Evolutionary conservation across 2,888 invertebrate genomes (phyloP), one percentile per base, ranked within the genome.

Genomic region (Chrysodeixis includens): DNA sequence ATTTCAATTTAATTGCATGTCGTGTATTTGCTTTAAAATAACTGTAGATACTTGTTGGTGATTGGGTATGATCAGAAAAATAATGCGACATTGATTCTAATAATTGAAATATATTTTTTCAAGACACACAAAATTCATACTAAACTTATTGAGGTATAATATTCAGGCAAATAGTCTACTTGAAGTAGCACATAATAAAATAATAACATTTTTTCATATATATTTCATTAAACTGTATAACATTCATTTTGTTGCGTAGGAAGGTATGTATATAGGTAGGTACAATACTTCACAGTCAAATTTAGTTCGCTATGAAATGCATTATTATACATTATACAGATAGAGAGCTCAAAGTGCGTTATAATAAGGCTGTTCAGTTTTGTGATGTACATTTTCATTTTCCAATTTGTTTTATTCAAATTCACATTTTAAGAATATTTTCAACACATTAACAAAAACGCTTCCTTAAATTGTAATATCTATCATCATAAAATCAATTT

Each of bases 101-200:
- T 89, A 90, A 91, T 91, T 87, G 87, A 89, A 91, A 90, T 91
- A 92, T 93, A 92, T 93, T 90, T 89, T 90, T 89, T 79, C 86
- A 92, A 93, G 90, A 93, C 90, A 92, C 91, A 90, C 92, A 91
- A 88, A 91, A 92, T 90, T 91, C 88, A 90, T 90, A 90, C 88
- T 93, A 92, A 93, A 92, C 90, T 90, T 93, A 93, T 90, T 94
- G 94, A 94, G 94, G 94, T 94, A 94, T 89, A 91, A 90, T 89
- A 89, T 90, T 91, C 90, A 93, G 93, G 92, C 92, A 92, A 89
- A 90, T 86, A 89, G 88, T 90, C 89, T 90, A 91, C 90, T 88
- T 86, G 80, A 86, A 90, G 89, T 90, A 92, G 89, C 83, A 87
- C 87, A 82, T 89, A 86, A 86, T 89, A 90, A 89, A 89, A 88